Base-by-base conservation (phyloP, 2,888 invertebrate genomes). In the Cheiracanthium punctorium region DNA sequence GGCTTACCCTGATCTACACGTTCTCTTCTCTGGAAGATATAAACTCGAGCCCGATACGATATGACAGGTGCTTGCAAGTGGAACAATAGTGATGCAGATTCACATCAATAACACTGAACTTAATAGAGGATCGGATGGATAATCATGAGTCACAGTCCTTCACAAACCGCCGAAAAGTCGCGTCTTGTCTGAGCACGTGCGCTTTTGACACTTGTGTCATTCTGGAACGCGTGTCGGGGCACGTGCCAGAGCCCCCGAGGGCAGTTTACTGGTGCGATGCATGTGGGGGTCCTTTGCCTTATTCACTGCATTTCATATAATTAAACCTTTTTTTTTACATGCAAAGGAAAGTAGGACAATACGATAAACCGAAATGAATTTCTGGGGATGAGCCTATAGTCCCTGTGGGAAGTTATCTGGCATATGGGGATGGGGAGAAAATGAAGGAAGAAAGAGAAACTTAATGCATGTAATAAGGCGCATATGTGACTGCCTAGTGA, bases 91-190 rank as follows among this genome's bases (percentile, higher is more conserved):
- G 41, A n/a, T n/a, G n/a, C n/a, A n/a, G n/a, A n/a, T n/a, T n/a
- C n/a, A n/a, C n/a, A n/a, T n/a, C n/a, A n/a, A n/a, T n/a, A n/a
- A 80, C 58, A 41, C 41, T 24, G 71, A 80, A 64, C 33, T 70
- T 29, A 32, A 52, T 43, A 17, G 32, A 33, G 48, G 65, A 81
- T 65, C 41, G 71, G 33, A 30, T 28, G 33, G 33, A 17, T 20
- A 32, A 58, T 82, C n/a, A n/a, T n/a, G 82, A 82, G 82, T 82
- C 82, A 82, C 37, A 28, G 41, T 75, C 70, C 75, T 82, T 72
- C 71, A 71, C 76, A 82, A 76, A 76, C 82, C 81, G 70, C 69
- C 75, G 70, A 75, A 75, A 75, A 32, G 52, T 41, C 30, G 48
- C 48, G 64, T 72, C 71, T 76, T 76, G 82, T 71, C 24, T 24